Percentiles rank a stretch among this genome's conserved stretches.
Evolutionary conservation across 2,888 invertebrate genomes (phyloP).

Genomic region (Lepidocyrtoides sp.): DNA sequence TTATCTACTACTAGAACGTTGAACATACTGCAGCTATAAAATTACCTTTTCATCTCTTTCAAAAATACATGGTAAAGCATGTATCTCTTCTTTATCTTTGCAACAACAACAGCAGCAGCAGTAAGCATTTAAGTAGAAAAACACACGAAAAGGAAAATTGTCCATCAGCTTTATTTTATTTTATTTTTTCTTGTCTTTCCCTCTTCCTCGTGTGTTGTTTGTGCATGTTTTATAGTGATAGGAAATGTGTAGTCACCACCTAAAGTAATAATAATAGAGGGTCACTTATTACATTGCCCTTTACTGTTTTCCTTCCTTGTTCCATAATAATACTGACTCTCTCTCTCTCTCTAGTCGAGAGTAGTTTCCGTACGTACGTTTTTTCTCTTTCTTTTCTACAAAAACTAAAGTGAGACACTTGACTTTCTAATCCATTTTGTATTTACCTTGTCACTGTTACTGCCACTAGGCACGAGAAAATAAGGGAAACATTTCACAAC

Average conservation of each 20-base stretch:
- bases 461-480: slow-evolving; percentile 73
- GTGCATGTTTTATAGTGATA: slow-evolving; percentile 22
- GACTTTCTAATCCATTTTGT: slow-evolving; percentile 79
- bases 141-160: slow-evolving; percentile 40
- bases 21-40: background rate
- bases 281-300: slow-evolving; percentile 20
- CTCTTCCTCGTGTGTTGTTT: background rate
- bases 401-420: slow-evolving; percentile 73
- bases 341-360: too few relatives aligned
- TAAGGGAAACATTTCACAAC: background rate
- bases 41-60: background rate
- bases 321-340: background rate
- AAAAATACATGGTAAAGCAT: slow-evolving; percentile 6
- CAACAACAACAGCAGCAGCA: background rate
- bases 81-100: background rate
- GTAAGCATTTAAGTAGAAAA: slow-evolving; percentile 4
- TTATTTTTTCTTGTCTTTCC: background rate
- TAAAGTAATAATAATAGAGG: slow-evolving; percentile 14
- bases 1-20: background rate
- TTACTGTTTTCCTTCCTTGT: background rate
- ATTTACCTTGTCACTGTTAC: slow-evolving; percentile 81
- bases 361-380: too few relatives aligned
- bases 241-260: slow-evolving; percentile 21
- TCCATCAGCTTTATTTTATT: background rate
- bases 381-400: background rate